Conservation (phyloP, 2,113 vertebrate genomes). For the Natator depressus region DNA sequence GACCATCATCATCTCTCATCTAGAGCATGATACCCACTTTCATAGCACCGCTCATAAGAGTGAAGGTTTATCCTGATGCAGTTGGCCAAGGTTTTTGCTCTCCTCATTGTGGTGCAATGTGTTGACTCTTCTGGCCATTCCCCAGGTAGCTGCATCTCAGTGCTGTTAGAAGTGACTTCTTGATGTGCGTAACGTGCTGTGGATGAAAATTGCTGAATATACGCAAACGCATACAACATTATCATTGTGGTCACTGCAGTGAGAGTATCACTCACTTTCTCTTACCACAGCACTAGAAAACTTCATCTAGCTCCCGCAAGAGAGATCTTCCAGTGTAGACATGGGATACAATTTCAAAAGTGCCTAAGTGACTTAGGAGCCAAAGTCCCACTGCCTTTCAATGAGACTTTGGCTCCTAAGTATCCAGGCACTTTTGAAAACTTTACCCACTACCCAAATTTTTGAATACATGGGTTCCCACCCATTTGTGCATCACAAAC, state of each 20-base stretch:
- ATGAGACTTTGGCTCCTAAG: not conserved
- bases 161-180: not conserved
- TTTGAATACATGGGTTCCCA: not conserved
- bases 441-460: not conserved
- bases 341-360: not conserved
- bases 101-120: not conserved
- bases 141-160: not conserved
- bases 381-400: not conserved
- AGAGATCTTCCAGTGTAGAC: not conserved
- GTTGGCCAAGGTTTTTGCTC: not conserved
- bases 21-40: not conserved
- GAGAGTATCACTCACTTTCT: rapidly evolving
- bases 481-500: not conserved
- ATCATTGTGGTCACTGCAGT: not conserved
- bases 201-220: not conserved
- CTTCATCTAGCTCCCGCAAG: not conserved
- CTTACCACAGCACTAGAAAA: not conserved
- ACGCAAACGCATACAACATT: not conserved
- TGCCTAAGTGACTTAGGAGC: not conserved
- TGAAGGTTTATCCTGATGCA: not conserved
- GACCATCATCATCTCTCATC: not conserved
- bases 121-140: not conserved
- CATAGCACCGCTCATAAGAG: not conserved
- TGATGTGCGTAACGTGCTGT: not conserved
- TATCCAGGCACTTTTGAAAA: not conserved